Percentiles rank a stretch among this genome's conserved stretches.
These are phyloP conservation scores for Synergus umbraculus DNA, from an alignment of 2,888 invertebrate species.

Conservation along the genomic window DNA sequence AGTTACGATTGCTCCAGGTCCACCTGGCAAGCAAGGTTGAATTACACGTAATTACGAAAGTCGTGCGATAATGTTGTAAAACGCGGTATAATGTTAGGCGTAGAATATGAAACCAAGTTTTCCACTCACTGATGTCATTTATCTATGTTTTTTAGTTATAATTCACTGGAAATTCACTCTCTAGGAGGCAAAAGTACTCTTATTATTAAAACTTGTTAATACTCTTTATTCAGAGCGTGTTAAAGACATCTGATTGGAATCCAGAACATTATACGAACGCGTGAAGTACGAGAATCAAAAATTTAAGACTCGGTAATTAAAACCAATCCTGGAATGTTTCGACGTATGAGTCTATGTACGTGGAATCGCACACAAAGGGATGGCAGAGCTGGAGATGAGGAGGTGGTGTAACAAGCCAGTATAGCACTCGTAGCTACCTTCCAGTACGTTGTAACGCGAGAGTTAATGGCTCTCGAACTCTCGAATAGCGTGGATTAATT, in stretches of 20 bases:
- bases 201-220: background rate
- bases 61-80: slow-evolving; percentile 60
- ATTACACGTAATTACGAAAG: slow-evolving; percentile 61
- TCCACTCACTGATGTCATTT: background rate
- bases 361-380: background rate
- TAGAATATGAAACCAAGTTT: background rate
- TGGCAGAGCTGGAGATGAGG: background rate
- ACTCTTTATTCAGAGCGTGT: background rate
- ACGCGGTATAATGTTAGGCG: slow-evolving; percentile 51
- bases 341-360: background rate
- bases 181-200: background rate
- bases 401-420: background rate
- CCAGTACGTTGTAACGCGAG: background rate
- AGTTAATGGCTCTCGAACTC: slow-evolving; percentile 4
- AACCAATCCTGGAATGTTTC: background rate
- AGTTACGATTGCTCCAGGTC: slow-evolving; percentile 55
- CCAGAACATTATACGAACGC: background rate
- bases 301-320: slow-evolving; percentile 8
- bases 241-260: background rate
- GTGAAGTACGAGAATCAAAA: background rate
- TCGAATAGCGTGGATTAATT: background rate
- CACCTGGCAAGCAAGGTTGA: slow-evolving; percentile 52
- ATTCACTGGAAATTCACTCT: background rate
- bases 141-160: background rate
- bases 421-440: background rate